Percentiles rank a stretch among this genome's conserved stretches.
These are phyloP conservation scores for Aphelenchoides besseyi DNA, from an alignment of 1,140 invertebrate genomes.

Conservation along the genomic window DNA sequence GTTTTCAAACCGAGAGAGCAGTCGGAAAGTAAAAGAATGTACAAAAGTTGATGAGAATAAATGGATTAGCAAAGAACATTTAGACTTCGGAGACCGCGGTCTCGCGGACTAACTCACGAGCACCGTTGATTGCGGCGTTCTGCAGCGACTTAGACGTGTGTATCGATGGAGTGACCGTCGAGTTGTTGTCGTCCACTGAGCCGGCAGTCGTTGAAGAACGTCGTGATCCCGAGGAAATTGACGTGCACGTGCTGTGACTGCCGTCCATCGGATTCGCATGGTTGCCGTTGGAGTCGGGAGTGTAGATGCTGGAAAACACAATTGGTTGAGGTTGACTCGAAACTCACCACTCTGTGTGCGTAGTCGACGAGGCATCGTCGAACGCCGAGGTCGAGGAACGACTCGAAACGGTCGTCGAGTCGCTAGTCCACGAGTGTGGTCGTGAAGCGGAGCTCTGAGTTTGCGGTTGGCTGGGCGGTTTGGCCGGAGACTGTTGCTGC, in stretches of 20 bases:
- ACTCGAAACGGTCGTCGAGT: slow-evolving; percentile 23
- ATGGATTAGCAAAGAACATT: no score
- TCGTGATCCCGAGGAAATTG: not conserved
- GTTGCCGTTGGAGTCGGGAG: slow-evolving; percentile 11
- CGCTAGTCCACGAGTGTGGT: slow-evolving; percentile 30
- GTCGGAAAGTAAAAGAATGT: no score
- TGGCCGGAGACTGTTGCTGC: slow-evolving; percentile 13
- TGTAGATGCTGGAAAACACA: not conserved
- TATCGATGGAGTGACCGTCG: not conserved
- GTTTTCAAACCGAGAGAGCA: no score
- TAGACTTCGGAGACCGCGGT: slow-evolving; percentile 4
- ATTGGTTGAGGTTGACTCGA: not conserved
- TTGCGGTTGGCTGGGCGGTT: slow-evolving; percentile 4
- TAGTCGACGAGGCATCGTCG: slow-evolving; percentile 19
- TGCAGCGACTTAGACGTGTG: slow-evolving; percentile 12
- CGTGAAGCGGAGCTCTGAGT: not conserved
- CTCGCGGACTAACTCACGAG: not conserved
- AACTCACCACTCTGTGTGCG: slow-evolving; percentile 16
- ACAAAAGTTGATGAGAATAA: no score
- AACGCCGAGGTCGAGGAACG: slow-evolving; percentile 17
- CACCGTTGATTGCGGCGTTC: not conserved
- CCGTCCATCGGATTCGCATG: slow-evolving; percentile 1
- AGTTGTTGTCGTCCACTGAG: not conserved
- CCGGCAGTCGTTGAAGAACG: not conserved
- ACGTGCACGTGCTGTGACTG: slow-evolving; percentile 5